These are phyloP conservation scores for Balaenoptera acutorostrata DNA, from an alignment of 2,113 vertebrate genomes.

Conservation along the genomic window DNA sequence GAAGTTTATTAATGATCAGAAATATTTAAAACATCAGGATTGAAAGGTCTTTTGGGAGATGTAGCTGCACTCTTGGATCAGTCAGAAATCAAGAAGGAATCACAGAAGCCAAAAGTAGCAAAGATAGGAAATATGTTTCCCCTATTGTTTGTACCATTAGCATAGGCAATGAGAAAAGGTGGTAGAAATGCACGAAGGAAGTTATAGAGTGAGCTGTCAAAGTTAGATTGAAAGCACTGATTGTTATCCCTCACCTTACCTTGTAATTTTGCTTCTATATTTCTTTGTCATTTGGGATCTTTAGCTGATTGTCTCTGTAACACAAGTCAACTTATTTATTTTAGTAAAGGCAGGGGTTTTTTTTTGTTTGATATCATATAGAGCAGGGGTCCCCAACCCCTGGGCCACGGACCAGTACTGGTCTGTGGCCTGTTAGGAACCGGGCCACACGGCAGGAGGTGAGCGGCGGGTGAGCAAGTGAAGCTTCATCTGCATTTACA, in stretches of 20 bases:
- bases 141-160: background rate
- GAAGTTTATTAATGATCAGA: background rate
- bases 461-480: too few relatives aligned
- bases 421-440: too few relatives aligned
- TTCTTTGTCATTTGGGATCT: background rate
- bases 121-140: fast-evolving
- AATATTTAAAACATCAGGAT: background rate
- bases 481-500: too few relatives aligned
- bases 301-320: background rate
- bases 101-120: background rate
- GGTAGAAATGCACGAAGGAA: background rate
- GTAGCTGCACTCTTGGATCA: background rate
- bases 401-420: too few relatives aligned
- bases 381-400: background rate
- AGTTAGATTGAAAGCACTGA: background rate
- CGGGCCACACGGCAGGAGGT: too few relatives aligned
- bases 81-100: background rate
- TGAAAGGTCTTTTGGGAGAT: background rate
- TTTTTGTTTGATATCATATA: background rate
- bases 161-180: background rate
- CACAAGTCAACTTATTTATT: background rate
- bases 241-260: background rate
- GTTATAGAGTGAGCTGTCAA: background rate
- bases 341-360: background rate
- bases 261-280: background rate